phyloP scores from a whole-genome alignment of 30 jellyfish, hydroid and myxozoan genomes.

The Aurelia aurita region DNA sequence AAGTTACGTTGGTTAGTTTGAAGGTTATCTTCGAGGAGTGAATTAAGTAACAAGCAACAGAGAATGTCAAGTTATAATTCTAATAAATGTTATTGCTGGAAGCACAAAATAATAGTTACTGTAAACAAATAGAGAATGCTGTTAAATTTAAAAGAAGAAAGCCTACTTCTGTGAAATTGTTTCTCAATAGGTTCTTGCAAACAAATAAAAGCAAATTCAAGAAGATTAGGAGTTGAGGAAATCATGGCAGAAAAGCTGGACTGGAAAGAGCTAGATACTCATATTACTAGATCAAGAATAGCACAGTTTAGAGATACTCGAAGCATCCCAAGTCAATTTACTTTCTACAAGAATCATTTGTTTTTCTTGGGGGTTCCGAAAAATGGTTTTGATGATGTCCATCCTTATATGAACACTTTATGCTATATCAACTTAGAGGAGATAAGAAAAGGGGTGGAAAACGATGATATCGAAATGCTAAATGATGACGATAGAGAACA shows the following conservation, averaged over 20 bases:
- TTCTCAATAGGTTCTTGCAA: no score
- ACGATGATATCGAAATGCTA: not conserved
- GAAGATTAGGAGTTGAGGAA: not conserved
- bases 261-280: conserved; percentile 33
- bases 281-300: conserved; percentile 16
- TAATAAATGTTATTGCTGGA: no score
- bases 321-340: conserved; percentile 69
- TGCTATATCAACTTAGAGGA: conserved; percentile 55
- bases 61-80: no score
- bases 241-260: conserved; percentile 5
- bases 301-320: conserved; percentile 35
- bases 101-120: no score
- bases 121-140: no score
- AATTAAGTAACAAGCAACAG: no score
- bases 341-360: conserved; percentile 69
- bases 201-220: no score
- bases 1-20: no score
- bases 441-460: not conserved
- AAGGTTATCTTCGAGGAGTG: no score
- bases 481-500: not conserved
- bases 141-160: no score
- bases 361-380: conserved; percentile 82
- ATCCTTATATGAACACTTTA: conserved; percentile 76
- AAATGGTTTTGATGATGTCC: conserved; percentile 13
- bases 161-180: no score